Conservation (phyloP, 2,888 invertebrate genomes). For the Protodeltote pygarga region DNA sequence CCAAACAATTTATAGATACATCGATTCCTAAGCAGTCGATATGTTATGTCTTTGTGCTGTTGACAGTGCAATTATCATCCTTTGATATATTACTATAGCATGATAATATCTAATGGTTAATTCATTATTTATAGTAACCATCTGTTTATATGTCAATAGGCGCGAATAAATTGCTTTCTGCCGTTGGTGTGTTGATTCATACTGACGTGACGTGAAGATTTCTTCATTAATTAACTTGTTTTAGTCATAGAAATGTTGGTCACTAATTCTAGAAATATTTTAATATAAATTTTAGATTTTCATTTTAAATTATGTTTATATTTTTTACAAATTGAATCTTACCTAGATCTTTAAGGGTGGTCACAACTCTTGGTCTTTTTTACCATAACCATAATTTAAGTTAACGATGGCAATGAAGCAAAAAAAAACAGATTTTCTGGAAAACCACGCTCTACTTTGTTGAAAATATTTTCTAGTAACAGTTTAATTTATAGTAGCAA, state of each 20-base stretch:
- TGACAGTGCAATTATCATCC: constrained; percentile 61
- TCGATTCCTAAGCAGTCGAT: constrained; percentile 47
- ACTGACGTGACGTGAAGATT: not conserved
- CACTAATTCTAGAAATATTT: no score
- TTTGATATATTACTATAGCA: constrained; percentile 51
- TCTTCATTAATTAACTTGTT: not conserved
- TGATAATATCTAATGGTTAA: constrained; percentile 43
- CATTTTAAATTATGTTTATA: no score
- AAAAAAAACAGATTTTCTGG: not conserved
- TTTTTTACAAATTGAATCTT: no score
- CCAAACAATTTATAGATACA: constrained; percentile 25
- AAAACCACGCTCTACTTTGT: constrained; percentile 9
- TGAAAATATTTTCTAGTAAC: constrained; percentile 12
- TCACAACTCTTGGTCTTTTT: no score
- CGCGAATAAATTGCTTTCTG: not conserved
- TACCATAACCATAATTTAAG: no score
- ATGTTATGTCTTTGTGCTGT: constrained; percentile 56
- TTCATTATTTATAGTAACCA: constrained; percentile 24
- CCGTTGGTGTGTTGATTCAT: not conserved
- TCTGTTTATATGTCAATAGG: constrained; percentile 20
- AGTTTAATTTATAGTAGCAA: constrained; percentile 10
- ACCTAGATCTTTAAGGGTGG: no score
- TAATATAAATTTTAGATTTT: no score
- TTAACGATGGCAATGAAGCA: constrained; percentile 1
- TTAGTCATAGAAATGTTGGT: no score